Base-by-base conservation (phyloP, 92 coral and sea anemone genomes). In the Epizoanthus rinbou region DNA sequence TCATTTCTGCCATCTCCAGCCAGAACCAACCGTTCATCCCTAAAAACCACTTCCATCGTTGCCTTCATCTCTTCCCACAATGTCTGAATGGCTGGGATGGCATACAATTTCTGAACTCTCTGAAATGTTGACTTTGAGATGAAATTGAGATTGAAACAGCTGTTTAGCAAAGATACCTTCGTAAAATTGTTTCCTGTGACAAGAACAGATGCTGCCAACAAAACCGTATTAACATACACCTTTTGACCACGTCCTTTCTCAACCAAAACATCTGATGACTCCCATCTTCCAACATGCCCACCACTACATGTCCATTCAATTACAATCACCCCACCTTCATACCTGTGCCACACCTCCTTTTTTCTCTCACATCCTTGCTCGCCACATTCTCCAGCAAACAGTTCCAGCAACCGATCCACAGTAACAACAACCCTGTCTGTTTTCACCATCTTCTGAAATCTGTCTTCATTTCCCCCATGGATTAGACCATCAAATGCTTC, bases 1-100 rank as follows among this genome's bases (percentile, higher is more conserved):
- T 86, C 81, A 50, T 80, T 86, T 18, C 85, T 80, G 1, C 88
- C 88, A 85, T 85, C 88, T 1, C 85, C 84, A 6, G 80, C 19
- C 81, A 84, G 47, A 35, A 84, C 10, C 66, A 82, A 5, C 39
- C 11, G 14, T 82, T 82, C 67, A 62, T 62, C 56, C 7, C 47
- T 45, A 22, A 74, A 23, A 31, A 74, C 87, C 7, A 59, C 64
- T 5, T 82, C 22, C 11, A 73, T 73, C 3, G 63, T 64, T 31
- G 60, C 47, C 43, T 84, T 74, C 87, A 63, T 43, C 2, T 63
- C 81, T 0, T 14, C 23, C 74, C 66, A 64, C 58, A 84, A 17
- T 56, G 69, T 18, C 39, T 25, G 17, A 19, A 72, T 69, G 62
- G 86, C 69, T 1, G 62, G 80, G 6, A 84, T 50, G 52, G 59